phyloP scores from a whole-genome alignment of 35 echinoderm and acorn worm species.

The Hemicentrotus pulcherrimus region DNA sequence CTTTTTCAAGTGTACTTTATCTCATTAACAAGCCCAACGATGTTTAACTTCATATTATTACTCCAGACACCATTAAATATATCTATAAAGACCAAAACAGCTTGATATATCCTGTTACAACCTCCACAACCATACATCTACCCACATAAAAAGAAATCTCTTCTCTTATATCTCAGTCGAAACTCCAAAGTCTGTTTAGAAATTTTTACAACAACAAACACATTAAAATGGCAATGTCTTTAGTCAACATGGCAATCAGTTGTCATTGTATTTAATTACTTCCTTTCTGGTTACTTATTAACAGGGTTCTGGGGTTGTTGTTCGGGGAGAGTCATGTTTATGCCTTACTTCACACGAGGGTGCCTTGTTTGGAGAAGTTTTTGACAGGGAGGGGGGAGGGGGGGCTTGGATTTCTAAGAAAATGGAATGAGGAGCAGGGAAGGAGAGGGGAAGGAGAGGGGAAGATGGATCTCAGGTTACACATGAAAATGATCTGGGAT shows the following conservation, averaged over 20 bases:
- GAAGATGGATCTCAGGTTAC: too few species aligned
- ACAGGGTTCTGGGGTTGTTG: background rate
- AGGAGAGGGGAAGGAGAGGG: too few species aligned
- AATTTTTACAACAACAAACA: constrained; percentile 43
- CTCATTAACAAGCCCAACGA: background rate
- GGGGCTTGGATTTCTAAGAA: too few species aligned
- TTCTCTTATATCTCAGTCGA: background rate
- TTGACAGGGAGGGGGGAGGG: background rate
- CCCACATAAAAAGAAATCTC: background rate
- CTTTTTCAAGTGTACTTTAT: background rate
- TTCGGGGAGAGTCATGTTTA: background rate
- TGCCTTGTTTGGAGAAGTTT: background rate
- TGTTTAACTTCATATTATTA: background rate
- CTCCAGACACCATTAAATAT: background rate
- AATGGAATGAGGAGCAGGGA: too few species aligned
- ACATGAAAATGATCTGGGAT: too few species aligned
- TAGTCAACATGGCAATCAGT: constrained; percentile 14
- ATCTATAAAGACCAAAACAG: background rate
- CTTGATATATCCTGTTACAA: background rate
- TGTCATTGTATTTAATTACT: constrained; percentile 20
- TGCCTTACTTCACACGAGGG: background rate
- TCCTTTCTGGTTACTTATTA: constrained; percentile 27
- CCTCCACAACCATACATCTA: background rate
- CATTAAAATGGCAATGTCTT: constrained; percentile 45
- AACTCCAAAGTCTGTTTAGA: background rate